Conservation (phyloP, 2,113 vertebrate species). For the Pteronura brasiliensis region DNA sequence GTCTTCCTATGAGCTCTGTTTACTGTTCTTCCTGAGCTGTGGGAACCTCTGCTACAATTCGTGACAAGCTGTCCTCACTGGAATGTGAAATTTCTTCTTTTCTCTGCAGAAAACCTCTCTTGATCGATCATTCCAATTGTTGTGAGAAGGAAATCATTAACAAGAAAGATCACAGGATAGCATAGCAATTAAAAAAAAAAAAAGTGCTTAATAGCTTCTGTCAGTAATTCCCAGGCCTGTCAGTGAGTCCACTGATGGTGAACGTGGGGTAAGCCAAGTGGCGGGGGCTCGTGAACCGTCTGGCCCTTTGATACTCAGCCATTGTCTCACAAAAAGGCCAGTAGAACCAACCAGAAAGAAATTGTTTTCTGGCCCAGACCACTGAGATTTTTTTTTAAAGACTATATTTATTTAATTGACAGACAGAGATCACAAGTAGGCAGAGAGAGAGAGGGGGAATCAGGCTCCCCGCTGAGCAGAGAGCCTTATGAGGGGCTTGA, state of each 20-base stretch:
- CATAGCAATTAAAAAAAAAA: not conserved
- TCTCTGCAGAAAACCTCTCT: slow-evolving; percentile 39
- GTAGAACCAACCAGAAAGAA: not conserved
- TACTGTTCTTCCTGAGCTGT: accelerated
- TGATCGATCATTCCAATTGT: slow-evolving; percentile 26
- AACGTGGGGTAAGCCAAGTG: not conserved
- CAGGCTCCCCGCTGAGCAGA: too few species aligned
- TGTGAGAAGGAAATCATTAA: slow-evolving; percentile 28
- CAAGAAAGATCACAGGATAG: slow-evolving; percentile 22
- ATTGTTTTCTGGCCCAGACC: not conserved
- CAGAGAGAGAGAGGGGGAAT: too few species aligned
- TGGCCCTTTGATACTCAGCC: not conserved
- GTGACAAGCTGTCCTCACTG: not conserved
- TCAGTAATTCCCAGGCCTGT: not conserved
- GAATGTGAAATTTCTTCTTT: slow-evolving; percentile 38
- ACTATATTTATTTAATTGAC: too few species aligned
- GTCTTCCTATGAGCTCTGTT: not conserved
- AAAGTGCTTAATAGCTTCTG: not conserved
- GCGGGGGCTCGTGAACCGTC: not conserved
- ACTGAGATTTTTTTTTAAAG: not conserved
- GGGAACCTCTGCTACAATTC: not conserved
- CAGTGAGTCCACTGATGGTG: not conserved
- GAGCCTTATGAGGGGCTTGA: too few species aligned
- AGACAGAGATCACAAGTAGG: too few species aligned
- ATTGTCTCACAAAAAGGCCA: not conserved